Conservation (phyloP, 1,140 invertebrate genomes). For the Scaptomyza hsui region DNA sequence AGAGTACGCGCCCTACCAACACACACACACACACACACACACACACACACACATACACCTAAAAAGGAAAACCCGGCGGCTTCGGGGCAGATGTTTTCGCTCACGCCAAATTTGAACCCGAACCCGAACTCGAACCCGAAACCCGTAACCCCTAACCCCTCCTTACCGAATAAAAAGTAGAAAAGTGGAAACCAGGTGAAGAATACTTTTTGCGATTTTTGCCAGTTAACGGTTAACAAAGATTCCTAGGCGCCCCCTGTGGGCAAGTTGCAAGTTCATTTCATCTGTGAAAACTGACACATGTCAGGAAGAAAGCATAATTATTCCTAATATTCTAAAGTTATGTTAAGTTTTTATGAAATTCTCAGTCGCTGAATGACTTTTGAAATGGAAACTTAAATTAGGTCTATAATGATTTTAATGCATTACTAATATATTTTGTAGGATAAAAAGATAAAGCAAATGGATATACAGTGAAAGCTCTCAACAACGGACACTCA, state of each 20-base stretch:
- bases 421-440: too few species aligned
- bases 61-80: conserved; percentile 52
- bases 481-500: too few species aligned
- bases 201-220: not conserved
- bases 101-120: conserved; percentile 33
- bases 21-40: conserved; percentile 7
- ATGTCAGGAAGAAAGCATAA: too few species aligned
- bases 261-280: conserved; percentile 19
- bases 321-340: conserved; percentile 3
- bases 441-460: too few species aligned
- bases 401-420: too few species aligned
- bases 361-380: too few species aligned
- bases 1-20: conserved; percentile 30
- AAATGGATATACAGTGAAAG: too few species aligned
- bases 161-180: too few species aligned
- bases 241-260: conserved; percentile 15
- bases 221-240: not conserved
- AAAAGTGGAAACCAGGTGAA: conserved; percentile 20
- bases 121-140: conserved; percentile 5
- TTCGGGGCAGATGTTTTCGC: conserved; percentile 66
- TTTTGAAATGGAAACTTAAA: too few species aligned
- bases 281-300: conserved; percentile 20
- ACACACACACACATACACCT: not conserved
- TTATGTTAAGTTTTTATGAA: too few species aligned
- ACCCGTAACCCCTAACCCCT: not conserved